These are phyloP conservation scores for Microctonus brassicae DNA, from an alignment of 2,888 invertebrate species.

Conservation along the genomic window DNA sequence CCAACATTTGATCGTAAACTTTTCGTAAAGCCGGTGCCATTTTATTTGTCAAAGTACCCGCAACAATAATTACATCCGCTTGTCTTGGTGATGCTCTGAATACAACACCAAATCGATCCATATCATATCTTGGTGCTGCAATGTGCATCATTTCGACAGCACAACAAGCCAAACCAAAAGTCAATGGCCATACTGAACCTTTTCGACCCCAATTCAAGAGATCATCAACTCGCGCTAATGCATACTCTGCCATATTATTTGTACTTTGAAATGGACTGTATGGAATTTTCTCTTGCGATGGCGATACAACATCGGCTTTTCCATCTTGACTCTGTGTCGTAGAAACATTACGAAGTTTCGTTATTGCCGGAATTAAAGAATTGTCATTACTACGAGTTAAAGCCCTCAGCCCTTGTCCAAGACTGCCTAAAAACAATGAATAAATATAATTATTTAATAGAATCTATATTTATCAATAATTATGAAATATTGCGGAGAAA, in stretches of 20 bases:
- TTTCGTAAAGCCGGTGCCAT: slow-evolving; percentile 99
- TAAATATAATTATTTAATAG: neutral
- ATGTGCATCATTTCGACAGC: slow-evolving; percentile 99
- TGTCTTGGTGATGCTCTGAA: slow-evolving; percentile 98
- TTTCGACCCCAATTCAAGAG: slow-evolving; percentile 95
- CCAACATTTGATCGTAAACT: slow-evolving; percentile 98
- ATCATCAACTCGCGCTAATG: slow-evolving; percentile 92
- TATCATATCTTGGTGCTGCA: slow-evolving; percentile 98
- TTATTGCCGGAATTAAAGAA: slow-evolving; percentile 39
- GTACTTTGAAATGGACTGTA: slow-evolving; percentile 87
- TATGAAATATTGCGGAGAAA: neutral
- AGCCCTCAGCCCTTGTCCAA: slow-evolving; percentile 55
- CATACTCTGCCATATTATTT: slow-evolving; percentile 84
- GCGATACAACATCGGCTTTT: slow-evolving; percentile 21
- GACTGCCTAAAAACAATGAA: slow-evolving; percentile 47
- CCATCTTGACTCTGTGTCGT: slow-evolving; percentile 41
- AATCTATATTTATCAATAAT: neutral
- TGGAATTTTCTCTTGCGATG: slow-evolving; percentile 61
- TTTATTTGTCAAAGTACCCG: slow-evolving; percentile 98
- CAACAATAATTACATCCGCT: slow-evolving; percentile 97
- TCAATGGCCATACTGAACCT: slow-evolving; percentile 97
- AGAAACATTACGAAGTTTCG: slow-evolving; percentile 44
- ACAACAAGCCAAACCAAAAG: slow-evolving; percentile 98
- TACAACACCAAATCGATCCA: slow-evolving; percentile 98
- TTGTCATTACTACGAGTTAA: slow-evolving; percentile 50